Evolutionary conservation across 2,888 invertebrate species (phyloP).

Genomic region (Girardia tigrina): DNA sequence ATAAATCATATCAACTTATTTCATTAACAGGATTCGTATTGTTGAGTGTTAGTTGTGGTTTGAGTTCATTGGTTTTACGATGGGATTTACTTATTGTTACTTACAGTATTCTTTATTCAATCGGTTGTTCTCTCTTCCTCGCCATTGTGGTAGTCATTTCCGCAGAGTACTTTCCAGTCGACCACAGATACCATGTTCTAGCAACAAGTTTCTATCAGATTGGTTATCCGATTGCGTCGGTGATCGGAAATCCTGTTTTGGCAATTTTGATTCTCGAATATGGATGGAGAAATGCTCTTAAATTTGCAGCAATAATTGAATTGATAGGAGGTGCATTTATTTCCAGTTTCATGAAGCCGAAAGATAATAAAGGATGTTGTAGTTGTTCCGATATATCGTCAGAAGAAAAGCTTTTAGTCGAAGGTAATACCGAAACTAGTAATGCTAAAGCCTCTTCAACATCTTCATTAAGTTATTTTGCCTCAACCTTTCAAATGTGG

Average conservation of each 20-base stretch:
- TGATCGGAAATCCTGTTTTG: constrained; percentile 24
- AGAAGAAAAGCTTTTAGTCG: neutral
- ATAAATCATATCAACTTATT: constrained; percentile 18
- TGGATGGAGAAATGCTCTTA: constrained; percentile 27
- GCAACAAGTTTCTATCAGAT: constrained; percentile 32
- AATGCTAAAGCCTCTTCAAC: neutral
- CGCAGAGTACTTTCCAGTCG: constrained; percentile 29
- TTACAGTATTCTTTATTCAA: constrained; percentile 28
- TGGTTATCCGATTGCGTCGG: constrained; percentile 28
- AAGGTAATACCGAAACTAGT: neutral
- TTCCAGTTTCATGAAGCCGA: constrained; percentile 24
- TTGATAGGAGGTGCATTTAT: neutral
- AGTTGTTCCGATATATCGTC: neutral
- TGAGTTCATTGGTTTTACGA: neutral
- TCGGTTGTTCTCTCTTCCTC: constrained; percentile 25
- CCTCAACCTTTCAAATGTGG: neutral
- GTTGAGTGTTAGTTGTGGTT: neutral
- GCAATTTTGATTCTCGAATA: constrained; percentile 19
- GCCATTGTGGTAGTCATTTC: neutral
- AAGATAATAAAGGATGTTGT: neutral
- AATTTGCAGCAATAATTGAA: constrained; percentile 24
- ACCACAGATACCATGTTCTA: constrained; percentile 29
- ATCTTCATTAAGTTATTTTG: neutral
- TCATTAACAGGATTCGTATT: constrained; percentile 25
- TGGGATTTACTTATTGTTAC: constrained; percentile 24